A percentile compares a stretch with the other conserved stretches of the same genome.
These are phyloP conservation scores for Pandemis cinnamomeana DNA, from an alignment of 2,888 invertebrate species.

Conservation along the genomic window DNA sequence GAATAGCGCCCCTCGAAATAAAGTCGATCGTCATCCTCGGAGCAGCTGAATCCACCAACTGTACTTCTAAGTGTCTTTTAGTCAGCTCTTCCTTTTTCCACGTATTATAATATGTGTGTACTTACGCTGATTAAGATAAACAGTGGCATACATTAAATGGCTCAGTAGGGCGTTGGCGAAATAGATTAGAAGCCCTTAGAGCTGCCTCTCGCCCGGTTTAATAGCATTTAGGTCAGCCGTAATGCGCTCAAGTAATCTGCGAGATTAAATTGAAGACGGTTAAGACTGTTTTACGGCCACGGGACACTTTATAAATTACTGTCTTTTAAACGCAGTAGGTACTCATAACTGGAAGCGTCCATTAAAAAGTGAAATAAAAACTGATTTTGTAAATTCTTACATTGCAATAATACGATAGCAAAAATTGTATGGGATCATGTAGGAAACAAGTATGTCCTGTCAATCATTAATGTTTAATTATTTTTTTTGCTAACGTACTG, in stretches of 20 bases:
- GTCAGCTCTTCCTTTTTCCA: neutral
- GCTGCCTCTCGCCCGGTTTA: slow-evolving; percentile 27
- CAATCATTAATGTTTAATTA: no score
- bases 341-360: neutral
- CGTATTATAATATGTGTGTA: no score
- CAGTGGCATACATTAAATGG: slow-evolving; percentile 1
- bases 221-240: slow-evolving; percentile 33
- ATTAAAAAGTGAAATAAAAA: neutral
- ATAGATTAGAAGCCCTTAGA: slow-evolving; percentile 25
- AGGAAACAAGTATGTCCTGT: no score
- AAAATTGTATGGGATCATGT: no score
- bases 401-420: no score
- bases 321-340: slow-evolving; percentile 9
- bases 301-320: slow-evolving; percentile 24
- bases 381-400: neutral
- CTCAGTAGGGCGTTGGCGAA: slow-evolving; percentile 9
- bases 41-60: no score
- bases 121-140: slow-evolving; percentile 21
- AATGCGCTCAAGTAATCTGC: slow-evolving; percentile 33
- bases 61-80: no score
- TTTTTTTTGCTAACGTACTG: no score
- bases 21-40: no score
- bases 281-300: slow-evolving; percentile 16
- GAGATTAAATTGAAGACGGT: slow-evolving; percentile 32
- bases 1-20: no score